phyloP scores from a whole-genome alignment of 53 echinoderm and acorn worm species.

The Patiria pectinifera region DNA sequence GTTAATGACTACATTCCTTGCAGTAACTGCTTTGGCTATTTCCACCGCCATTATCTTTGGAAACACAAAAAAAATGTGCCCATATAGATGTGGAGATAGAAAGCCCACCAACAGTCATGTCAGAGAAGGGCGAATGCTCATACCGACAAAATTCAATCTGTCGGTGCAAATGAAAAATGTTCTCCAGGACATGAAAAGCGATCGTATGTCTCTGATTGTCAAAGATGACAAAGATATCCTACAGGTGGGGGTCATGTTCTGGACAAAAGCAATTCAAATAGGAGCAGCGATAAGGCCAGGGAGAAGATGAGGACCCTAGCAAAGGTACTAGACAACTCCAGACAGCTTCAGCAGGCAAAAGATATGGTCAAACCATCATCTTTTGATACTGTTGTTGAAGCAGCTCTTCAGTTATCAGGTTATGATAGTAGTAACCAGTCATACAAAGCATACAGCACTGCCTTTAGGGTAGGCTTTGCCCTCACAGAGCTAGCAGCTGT shows the following conservation, averaged over 20 bases:
- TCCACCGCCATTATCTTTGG: constrained; percentile 43
- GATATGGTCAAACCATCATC: constrained; percentile 53
- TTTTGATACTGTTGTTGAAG: constrained; percentile 39
- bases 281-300: constrained; percentile 9
- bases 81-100: background rate
- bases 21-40: constrained; percentile 43
- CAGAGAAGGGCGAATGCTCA: constrained; percentile 16
- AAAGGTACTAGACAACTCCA: no score
- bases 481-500: constrained; percentile 50
- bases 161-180: background rate
- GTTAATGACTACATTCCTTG: background rate
- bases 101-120: constrained; percentile 1
- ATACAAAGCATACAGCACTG: constrained; percentile 37
- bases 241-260: constrained; percentile 37
- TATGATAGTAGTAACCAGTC: constrained; percentile 42
- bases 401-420: constrained; percentile 19
- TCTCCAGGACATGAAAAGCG: constrained; percentile 6
- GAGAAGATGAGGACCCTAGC: no score
- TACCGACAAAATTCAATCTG: background rate
- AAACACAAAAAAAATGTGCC: constrained; percentile 61
- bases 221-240: no score
- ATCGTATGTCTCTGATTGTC: background rate
- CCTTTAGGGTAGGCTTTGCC: constrained; percentile 53
- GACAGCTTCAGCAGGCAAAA: constrained; percentile 43
- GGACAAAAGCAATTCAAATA: constrained; percentile 27